These are phyloP conservation scores for Iphiclides podalirius DNA, from an alignment of 2,888 invertebrate genomes.

Conservation along the genomic window DNA sequence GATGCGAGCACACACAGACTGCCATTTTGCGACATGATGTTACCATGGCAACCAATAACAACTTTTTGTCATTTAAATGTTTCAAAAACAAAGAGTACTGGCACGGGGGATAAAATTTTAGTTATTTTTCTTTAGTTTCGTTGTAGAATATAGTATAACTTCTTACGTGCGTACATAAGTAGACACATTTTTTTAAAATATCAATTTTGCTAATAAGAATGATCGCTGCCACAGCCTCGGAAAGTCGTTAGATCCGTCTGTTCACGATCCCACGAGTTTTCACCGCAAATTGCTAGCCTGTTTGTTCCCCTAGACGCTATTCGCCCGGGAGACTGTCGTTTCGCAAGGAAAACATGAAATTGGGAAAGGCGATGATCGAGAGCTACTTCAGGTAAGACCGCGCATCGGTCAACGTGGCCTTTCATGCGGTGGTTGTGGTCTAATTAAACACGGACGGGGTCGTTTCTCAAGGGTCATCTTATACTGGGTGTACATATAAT, in stretches of 20 bases:
- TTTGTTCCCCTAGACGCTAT: conserved; percentile 87
- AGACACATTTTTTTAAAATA: too few species aligned
- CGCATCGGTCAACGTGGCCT: conserved; percentile 4
- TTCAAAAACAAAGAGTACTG: too few species aligned
- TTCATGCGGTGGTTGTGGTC: conserved; percentile 8
- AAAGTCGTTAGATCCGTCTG: conserved; percentile 17
- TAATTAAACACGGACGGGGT: neutral
- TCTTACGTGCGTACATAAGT: too few species aligned
- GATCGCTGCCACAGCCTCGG: too few species aligned
- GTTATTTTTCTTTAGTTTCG: too few species aligned
- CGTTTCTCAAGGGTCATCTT: neutral
- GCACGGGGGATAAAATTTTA: too few species aligned
- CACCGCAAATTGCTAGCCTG: conserved; percentile 55
- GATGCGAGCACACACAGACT: too few species aligned
- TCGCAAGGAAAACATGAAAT: conserved; percentile 89
- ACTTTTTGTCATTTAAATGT: too few species aligned
- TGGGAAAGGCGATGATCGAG: conserved; percentile 88
- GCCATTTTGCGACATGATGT: too few species aligned
- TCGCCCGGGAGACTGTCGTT: conserved; percentile 90
- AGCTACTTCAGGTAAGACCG: conserved; percentile 87
- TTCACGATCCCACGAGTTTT: neutral
- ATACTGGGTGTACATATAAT: neutral
- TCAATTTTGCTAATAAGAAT: too few species aligned
- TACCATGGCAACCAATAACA: too few species aligned
- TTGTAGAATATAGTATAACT: too few species aligned